Percentiles rank a stretch among this genome's conserved stretches.
phyloP scores from a whole-genome alignment of 2,888 invertebrate genomes.

The Caenorhabditis afra region DNA sequence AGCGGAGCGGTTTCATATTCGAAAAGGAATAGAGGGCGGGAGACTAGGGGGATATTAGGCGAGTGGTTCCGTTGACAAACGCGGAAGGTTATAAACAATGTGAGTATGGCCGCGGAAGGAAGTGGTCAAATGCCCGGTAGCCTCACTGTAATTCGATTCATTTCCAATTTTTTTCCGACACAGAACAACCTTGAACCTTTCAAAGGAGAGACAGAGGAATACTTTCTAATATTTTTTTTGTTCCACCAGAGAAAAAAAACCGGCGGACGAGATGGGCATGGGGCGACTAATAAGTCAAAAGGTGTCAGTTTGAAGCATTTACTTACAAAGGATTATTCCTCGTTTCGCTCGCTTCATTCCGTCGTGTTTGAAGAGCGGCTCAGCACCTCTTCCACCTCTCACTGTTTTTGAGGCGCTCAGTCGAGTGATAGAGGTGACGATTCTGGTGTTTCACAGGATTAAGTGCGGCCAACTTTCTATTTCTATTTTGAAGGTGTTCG shows the following conservation, averaged over 20 bases:
- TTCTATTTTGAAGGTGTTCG: background rate
- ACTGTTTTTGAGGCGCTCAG: conserved; percentile 18
- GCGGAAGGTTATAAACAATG: too few species aligned
- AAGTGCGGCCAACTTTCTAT: too few species aligned
- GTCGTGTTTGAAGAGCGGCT: conserved; percentile 47
- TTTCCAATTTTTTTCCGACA: too few species aligned
- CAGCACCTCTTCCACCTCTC: conserved; percentile 30
- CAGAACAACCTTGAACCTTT: too few species aligned
- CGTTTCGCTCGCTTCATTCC: conserved; percentile 16
- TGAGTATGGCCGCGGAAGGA: too few species aligned
- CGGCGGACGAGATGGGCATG: conserved; percentile 1
- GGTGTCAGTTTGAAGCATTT: conserved; percentile 50
- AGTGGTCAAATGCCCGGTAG: too few species aligned
- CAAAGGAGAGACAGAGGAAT: background rate
- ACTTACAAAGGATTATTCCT: conserved; percentile 54
- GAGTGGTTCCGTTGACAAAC: too few species aligned
- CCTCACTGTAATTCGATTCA: too few species aligned
- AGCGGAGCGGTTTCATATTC: too few species aligned
- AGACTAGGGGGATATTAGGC: too few species aligned
- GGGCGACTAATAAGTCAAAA: conserved; percentile 41
- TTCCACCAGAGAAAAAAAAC: background rate
- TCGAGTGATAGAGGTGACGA: background rate
- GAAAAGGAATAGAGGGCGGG: too few species aligned
- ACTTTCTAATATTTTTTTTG: background rate
- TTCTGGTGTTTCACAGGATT: background rate